Evolutionary conservation across 1,140 invertebrate genomes (phyloP).

Genomic region (Trichonephila clavata): DNA sequence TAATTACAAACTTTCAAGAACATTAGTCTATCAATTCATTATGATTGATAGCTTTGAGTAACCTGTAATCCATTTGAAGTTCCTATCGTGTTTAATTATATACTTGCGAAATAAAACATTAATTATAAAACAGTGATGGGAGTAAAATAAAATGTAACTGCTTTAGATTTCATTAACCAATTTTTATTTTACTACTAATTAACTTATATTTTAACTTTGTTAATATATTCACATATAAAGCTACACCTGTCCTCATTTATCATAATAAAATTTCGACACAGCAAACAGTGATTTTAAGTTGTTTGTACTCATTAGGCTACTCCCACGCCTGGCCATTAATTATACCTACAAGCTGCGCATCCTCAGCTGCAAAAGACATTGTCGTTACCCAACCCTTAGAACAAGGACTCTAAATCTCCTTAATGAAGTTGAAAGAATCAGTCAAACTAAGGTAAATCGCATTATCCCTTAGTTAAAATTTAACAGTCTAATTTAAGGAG

Average conservation of each 20-base stretch:
- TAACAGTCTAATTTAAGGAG: constrained; percentile 6
- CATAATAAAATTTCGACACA: not conserved
- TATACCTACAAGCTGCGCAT: not conserved
- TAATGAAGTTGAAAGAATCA: constrained; percentile 13
- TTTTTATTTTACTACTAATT: no score
- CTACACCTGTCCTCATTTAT: not conserved
- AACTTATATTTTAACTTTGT: not conserved
- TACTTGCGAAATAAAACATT: no score
- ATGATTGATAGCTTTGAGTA: no score
- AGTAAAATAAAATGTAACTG: no score
- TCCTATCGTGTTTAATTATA: no score
- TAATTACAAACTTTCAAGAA: no score
- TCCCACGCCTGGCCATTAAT: not conserved
- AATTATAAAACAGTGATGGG: no score
- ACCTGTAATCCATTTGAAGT: no score
- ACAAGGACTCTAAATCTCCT: not conserved
- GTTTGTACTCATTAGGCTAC: not conserved
- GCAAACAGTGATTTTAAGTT: not conserved
- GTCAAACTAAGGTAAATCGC: not conserved
- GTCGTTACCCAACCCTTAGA: not conserved
- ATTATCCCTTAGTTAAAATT: constrained; percentile 16
- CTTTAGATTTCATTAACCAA: no score
- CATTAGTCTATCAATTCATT: no score
- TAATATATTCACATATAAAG: not conserved
- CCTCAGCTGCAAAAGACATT: not conserved